Base-by-base conservation (phyloP, 2,113 vertebrate species). In the Ranitomeya imitator region DNA sequence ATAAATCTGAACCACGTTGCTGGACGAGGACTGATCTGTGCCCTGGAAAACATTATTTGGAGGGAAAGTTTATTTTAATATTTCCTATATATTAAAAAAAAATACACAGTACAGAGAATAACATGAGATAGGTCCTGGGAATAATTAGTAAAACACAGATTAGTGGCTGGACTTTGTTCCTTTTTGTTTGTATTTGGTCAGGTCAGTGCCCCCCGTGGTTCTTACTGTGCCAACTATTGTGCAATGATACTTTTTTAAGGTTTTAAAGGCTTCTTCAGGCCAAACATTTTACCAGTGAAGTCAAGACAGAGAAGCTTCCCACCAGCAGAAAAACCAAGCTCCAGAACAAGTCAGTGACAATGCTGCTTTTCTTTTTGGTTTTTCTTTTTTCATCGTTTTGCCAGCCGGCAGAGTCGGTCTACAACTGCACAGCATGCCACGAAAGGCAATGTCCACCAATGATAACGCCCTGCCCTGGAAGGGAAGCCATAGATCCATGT, bases 401-500 rank as follows among this genome's bases (percentile, higher is more conserved):
- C 31, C 71, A 74, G 19, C 65, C n/a, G 45, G 52, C n/a, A 19
- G 16, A 37, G 9, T 19, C 26, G 16, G 78, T 65, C 18, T 73
- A 81, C 19, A 87, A 81, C 54, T 87, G 86, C 79, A 73, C 86
- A 11, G 65, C 65, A 3, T 87, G 86, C 15, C 54, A 82, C 6
- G 7, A 87, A 16, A 82, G 63, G 18, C 81, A 55, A 61, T 87
- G 86, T 8, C 86, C 78, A 0, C 65, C 79, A 7, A 2, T n/a
- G 59, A 8, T 73, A 51, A n/a, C 67, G 23, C 78, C 78, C 21
- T 87, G 86, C 31, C 18, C 12, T 3, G 54, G 71, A 13, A 8
- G 71, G 0, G 14, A n/a, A 10, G 86, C 86, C 16, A 73, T 87
- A 18, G 86, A 87, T 61, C 86, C 86, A 5, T 87, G 86, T 23